phyloP scores from a whole-genome alignment of 2,797 vertebrate species.

The Gorsachius magnificus region DNA sequence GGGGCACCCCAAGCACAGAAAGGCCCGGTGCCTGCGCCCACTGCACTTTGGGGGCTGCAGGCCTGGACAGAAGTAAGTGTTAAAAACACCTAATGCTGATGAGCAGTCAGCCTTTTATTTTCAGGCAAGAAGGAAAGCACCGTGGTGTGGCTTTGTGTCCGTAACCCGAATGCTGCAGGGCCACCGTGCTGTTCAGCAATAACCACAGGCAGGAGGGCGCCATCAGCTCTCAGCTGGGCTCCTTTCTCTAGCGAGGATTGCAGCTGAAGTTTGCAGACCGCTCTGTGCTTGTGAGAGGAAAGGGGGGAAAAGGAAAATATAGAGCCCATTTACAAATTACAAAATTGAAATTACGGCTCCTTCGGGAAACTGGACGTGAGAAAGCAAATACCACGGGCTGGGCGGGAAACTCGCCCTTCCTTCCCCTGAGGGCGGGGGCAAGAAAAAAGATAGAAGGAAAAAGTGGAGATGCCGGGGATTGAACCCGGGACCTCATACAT shows the following conservation, averaged over 20 bases:
- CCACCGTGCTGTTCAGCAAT: accelerated
- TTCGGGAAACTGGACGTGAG: accelerated
- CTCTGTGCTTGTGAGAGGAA: not conserved
- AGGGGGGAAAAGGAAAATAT: accelerated
- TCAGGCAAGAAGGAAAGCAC: accelerated
- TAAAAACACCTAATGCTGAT: accelerated
- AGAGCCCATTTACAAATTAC: accelerated
- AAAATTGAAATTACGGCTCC: not conserved
- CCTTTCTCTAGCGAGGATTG: not conserved
- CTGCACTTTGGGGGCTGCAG: accelerated
- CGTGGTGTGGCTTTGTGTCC: not conserved
- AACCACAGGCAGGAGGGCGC: accelerated
- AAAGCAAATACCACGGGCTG: accelerated
- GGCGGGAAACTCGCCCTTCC: accelerated
- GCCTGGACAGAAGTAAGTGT: accelerated
- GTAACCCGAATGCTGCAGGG: accelerated
- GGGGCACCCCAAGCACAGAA: not conserved
- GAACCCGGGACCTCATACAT: constrained; percentile 81
- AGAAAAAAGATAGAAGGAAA: too few species aligned
- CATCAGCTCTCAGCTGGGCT: too few species aligned
- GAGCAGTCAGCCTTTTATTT: accelerated
- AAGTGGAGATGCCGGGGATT: constrained; percentile 79
- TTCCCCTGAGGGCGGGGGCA: too few species aligned
- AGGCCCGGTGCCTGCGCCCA: not conserved
- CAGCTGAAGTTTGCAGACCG: not conserved